Evolutionary conservation across 2,113 vertebrate genomes (phyloP), one percentile per base, ranked within the genome.

Genomic region (Solea solea): DNA sequence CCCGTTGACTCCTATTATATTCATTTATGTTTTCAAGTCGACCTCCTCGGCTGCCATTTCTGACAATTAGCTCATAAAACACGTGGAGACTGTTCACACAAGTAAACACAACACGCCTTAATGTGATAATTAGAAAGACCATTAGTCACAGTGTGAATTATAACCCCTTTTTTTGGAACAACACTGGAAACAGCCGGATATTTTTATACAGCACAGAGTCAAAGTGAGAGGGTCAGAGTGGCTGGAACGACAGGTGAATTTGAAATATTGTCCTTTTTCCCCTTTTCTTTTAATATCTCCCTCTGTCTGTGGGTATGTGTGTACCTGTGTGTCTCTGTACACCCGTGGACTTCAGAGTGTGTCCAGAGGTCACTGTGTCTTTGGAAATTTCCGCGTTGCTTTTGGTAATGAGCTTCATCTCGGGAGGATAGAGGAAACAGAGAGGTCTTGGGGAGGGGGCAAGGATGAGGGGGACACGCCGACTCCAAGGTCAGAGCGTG

Each of bases 381-480:
- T 86, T 62, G 55, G 50, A 76, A 41, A 72, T 74, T 67, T 84
- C 28, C 69, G 50, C 7, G 21, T 70, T 67, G 62, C 39, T 64
- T 21, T 86, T 61, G 60, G 69, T 85, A 87, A 85, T 87, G 75
- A 76, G 63, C 42, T 11, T 68, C 44, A 78, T 81, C 74, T 69
- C 78, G 64, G 44, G 74, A 59, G 76, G 50, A 65, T 11, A 12
- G 13, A 57, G 57, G 54, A 61, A 69, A 68, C 41, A 48, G 62
- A 42, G 62, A 34, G 50, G 75, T 78, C 46, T 9, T n/a, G 39
- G 59, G 46, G 13, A 4, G 60, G 71, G 3, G 34, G 49, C 28
- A 7, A 59, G 49, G 64, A 55, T 49, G 16, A 27, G 50, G 63
- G 39, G 52, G 6, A 34, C 34, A 6, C 34, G 2, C 34, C 5